A percentile compares a stretch with the other conserved stretches of the same genome.
These are phyloP conservation scores for Lacerta bilineata DNA, from an alignment of 2,797 vertebrate genomes.

Conservation along the genomic window DNA sequence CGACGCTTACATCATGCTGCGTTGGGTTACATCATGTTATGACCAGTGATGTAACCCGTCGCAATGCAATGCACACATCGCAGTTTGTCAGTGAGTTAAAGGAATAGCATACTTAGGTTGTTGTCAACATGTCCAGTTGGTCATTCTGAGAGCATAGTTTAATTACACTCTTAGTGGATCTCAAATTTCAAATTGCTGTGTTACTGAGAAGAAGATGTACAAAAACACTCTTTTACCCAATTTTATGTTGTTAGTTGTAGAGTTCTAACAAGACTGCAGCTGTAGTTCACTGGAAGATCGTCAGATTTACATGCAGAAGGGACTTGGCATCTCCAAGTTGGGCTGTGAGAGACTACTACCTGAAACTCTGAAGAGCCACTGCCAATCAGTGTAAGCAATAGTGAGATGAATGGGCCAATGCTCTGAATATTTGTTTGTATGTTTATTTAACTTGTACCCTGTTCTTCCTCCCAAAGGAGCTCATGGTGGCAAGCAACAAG, in stretches of 20 bases:
- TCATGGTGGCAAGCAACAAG: too few species aligned
- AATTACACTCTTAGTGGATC: conserved; percentile 1
- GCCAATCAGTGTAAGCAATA: too few species aligned
- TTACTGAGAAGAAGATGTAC: background rate
- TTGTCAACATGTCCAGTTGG: conserved; percentile 27
- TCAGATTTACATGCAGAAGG: background rate
- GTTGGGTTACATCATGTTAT: conserved; percentile 65
- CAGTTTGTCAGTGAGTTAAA: conserved; percentile 35
- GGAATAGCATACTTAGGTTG: background rate
- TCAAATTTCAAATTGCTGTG: background rate
- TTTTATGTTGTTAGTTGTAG: background rate
- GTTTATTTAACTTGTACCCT: too few species aligned
- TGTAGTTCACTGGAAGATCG: background rate
- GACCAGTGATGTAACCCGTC: conserved; percentile 70
- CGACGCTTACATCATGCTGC: conserved; percentile 67
- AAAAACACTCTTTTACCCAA: background rate
- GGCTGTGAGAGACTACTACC: background rate
- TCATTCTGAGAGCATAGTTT: background rate
- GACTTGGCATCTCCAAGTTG: too few species aligned
- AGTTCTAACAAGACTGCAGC: background rate
- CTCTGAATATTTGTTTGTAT: too few species aligned
- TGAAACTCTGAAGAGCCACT: too few species aligned
- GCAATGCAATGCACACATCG: conserved; percentile 72
- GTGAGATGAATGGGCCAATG: too few species aligned
- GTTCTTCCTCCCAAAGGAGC: too few species aligned